Conservation (phyloP, 2,797 vertebrate species). For the Phalanger gymnotis region DNA sequence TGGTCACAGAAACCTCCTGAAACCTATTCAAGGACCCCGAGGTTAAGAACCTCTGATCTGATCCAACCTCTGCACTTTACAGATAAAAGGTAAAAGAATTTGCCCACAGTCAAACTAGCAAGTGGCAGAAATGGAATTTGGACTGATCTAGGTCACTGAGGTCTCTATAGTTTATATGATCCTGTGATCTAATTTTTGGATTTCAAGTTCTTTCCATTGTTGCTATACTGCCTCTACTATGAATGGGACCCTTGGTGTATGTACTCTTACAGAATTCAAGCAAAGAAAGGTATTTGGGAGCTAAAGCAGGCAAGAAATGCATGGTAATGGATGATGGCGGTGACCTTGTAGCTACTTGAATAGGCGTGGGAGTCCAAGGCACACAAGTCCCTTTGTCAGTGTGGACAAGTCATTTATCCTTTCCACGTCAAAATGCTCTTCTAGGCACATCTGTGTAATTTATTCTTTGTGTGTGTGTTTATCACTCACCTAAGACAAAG, state of each 20-base stretch:
- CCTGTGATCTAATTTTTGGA: neutral
- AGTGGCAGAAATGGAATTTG: neutral
- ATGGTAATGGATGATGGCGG: fast-evolving
- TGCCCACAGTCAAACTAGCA: neutral
- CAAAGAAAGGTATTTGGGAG: neutral
- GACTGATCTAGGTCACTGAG: neutral
- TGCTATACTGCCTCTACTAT: neutral
- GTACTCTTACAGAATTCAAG: neutral
- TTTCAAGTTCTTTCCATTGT: neutral
- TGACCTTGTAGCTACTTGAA: neutral
- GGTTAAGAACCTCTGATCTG: neutral
- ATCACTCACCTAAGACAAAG: neutral
- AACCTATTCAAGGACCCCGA: neutral
- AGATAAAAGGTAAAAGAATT: neutral
- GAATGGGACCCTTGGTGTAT: neutral
- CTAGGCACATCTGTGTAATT: too few relatives aligned
- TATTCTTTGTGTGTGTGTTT: too few relatives aligned
- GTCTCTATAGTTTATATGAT: neutral
- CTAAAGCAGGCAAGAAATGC: neutral
- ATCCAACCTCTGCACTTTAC: neutral
- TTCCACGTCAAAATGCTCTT: neutral
- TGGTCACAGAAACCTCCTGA: neutral
- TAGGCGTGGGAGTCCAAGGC: neutral
- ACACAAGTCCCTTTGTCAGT: neutral
- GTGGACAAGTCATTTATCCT: neutral